A percentile compares a stretch with the other conserved stretches of the same genome.
Evolutionary conservation across 2,113 vertebrate genomes (phyloP).

Genomic region (Poeciliopsis prolifica): DNA sequence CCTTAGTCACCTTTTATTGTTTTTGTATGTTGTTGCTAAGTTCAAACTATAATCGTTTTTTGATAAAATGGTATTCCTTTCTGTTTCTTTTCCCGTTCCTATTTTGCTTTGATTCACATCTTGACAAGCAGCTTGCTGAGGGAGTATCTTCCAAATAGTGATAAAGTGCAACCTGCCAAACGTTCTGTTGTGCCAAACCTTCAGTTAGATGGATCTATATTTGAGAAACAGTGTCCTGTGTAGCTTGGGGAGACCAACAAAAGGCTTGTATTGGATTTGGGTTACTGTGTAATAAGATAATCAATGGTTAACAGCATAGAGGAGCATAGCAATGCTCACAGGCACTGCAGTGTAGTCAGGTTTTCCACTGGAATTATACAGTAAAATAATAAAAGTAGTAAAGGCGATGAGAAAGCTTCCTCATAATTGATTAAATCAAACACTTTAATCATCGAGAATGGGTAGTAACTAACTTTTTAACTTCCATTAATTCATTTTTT

Average conservation of each 20-base stretch:
- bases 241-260: slow-evolving; percentile 6
- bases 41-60: background rate
- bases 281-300: slow-evolving; percentile 44
- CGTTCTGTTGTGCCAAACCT: slow-evolving; percentile 25
- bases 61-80: background rate
- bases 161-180: slow-evolving; percentile 26
- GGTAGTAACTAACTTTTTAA: background rate
- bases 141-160: slow-evolving; percentile 18
- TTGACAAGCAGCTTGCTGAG: background rate
- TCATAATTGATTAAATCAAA: background rate
- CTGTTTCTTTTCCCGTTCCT: background rate
- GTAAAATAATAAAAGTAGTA: background rate
- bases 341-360: background rate
- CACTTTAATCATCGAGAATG: background rate
- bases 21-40: background rate
- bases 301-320: slow-evolving; percentile 48
- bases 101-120: background rate
- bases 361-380: slow-evolving; percentile 9
- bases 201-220: slow-evolving; percentile 64
- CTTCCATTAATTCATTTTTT: background rate
- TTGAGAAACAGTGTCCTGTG: slow-evolving; percentile 41
- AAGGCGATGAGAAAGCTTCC: background rate
- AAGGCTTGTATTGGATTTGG: slow-evolving; percentile 34
- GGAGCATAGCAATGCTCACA: slow-evolving; percentile 16
- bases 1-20: no score